phyloP scores from a whole-genome alignment of 2,888 invertebrate species.

The Pyrrhosoma nymphula region DNA sequence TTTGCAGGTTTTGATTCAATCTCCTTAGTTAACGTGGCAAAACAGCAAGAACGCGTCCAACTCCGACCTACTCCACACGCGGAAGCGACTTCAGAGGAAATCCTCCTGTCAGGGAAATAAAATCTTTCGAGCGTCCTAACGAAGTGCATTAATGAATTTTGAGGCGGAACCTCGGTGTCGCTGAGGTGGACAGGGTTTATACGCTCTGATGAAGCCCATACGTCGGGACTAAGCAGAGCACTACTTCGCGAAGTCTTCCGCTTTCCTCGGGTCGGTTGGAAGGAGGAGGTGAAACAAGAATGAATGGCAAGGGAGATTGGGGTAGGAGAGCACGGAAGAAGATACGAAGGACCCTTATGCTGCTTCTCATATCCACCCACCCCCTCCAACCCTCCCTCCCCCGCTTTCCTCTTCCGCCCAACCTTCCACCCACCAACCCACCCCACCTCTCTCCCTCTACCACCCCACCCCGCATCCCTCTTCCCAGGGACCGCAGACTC shows the following conservation, averaged over 20 bases:
- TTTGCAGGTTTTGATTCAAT: too few relatives aligned
- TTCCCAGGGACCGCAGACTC: not conserved
- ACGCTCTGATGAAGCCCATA: not conserved
- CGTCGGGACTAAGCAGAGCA: not conserved
- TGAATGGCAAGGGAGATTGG: not conserved
- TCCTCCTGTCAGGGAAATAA: not conserved
- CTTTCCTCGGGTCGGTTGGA: not conserved
- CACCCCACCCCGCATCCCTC: not conserved
- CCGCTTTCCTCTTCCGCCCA: not conserved
- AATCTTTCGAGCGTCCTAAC: not conserved
- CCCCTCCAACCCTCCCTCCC: not conserved
- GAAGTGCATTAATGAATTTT: not conserved
- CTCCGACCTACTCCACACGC: not conserved
- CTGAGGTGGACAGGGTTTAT: not conserved
- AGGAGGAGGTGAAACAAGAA: not conserved
- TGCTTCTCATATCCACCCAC: too few relatives aligned
- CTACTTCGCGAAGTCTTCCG: not conserved
- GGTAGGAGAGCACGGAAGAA: too few relatives aligned
- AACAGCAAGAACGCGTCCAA: not conserved
- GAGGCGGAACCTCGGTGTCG: not conserved
- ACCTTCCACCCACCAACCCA: not conserved
- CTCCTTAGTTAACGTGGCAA: too few relatives aligned
- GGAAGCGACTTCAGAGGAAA: not conserved
- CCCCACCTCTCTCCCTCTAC: not conserved
- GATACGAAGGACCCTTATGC: slow-evolving; percentile 10